Conservation (phyloP, 2,113 vertebrate species). For the Eleginops maclovinus region DNA sequence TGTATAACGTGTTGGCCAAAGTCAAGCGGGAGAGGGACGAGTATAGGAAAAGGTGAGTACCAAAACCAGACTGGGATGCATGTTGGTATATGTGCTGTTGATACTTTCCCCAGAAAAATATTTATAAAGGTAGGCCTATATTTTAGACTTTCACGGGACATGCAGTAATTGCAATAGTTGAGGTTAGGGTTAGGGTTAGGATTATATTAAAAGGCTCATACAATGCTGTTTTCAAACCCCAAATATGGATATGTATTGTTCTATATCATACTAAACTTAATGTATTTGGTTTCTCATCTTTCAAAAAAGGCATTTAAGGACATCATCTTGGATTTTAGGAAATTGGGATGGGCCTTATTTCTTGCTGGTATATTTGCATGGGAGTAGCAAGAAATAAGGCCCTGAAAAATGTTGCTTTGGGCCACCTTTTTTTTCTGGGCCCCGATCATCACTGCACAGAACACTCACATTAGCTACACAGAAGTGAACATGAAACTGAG, state of each 20-base stretch:
- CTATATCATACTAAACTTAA: too few species aligned
- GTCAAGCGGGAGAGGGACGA: conserved; percentile 88
- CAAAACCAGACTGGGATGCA: background rate
- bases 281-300: too few species aligned
- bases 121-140: too few species aligned
- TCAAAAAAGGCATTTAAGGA: too few species aligned
- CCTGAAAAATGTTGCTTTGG: background rate
- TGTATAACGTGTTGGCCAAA: conserved; percentile 89
- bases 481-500: background rate
- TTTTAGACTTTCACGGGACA: too few species aligned
- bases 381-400: background rate
- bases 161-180: too few species aligned
- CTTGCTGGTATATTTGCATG: background rate
- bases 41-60: conserved; percentile 84
- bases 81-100: background rate
- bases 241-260: too few species aligned
- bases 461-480: background rate
- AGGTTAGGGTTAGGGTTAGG: too few species aligned
- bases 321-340: too few species aligned
- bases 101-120: background rate
- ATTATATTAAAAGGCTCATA: too few species aligned
- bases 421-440: background rate
- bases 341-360: too few species aligned
- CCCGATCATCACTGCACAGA: background rate
- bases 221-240: too few species aligned